A percentile compares a stretch with the other conserved stretches of the same genome.
Evolutionary conservation across 2,888 invertebrate species (phyloP).

Genomic region (Tetheella fluctuosa): DNA sequence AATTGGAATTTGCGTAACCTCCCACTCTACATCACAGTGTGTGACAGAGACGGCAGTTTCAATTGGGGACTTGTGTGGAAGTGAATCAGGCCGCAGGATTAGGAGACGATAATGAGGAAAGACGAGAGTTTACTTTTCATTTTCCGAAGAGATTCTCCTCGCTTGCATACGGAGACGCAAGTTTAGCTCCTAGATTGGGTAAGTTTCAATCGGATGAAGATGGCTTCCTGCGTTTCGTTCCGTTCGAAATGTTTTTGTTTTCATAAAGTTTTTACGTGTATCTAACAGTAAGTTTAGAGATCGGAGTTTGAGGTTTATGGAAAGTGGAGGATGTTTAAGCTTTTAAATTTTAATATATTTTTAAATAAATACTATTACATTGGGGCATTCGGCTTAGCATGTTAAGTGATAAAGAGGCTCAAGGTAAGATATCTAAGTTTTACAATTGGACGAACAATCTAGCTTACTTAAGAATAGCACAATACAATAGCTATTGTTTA

Average conservation of each 20-base stretch:
- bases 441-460: too few relatives aligned
- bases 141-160: constrained; percentile 33
- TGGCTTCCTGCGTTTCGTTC: constrained; percentile 24
- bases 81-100: constrained; percentile 35
- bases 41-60: constrained; percentile 2
- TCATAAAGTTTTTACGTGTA: constrained; percentile 14
- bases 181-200: constrained; percentile 36
- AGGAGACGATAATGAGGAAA: constrained; percentile 51
- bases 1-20: background rate
- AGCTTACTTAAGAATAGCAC: too few relatives aligned
- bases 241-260: constrained; percentile 23
- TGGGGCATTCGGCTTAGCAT: too few relatives aligned
- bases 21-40: background rate
- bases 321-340: background rate
- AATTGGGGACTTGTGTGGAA: constrained; percentile 10
- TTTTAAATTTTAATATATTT: too few relatives aligned
- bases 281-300: background rate
- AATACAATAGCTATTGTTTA: too few relatives aligned
- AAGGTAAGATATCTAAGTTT: too few relatives aligned
- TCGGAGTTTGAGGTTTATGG: background rate
- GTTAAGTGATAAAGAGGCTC: too few relatives aligned
- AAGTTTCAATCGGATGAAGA: constrained; percentile 42
- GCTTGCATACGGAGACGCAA: constrained; percentile 36
- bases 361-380: too few relatives aligned
- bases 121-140: constrained; percentile 65